Evolutionary conservation across 2,888 invertebrate genomes (phyloP), one percentile per base, ranked within the genome.

Genomic region (Mesoligia furuncula): DNA sequence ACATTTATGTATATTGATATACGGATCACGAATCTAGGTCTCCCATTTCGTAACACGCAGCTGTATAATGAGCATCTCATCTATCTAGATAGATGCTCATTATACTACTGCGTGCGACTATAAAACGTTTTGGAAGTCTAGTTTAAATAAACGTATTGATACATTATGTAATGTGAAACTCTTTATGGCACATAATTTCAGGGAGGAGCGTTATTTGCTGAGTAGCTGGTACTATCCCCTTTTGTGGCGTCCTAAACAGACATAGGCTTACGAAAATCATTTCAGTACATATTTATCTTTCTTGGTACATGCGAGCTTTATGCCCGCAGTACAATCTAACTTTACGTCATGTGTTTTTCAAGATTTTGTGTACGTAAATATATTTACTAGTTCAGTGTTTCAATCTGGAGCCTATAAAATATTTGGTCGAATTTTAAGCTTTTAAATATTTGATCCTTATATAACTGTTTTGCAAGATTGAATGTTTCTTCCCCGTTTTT

Each of bases 211-310:
- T 70, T 86, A 86, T 80, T 84, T 78, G 67, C 59, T 36, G 72
- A 81, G 75, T 77, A 74, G 75, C 85, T 71, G 36, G 39, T 73
- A 68, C 62, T 70, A 71, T 77, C 65, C 82, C 71, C 66, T 77
- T 74, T 89, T 83, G 73, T 71, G 71, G 66, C 67, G 81, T 87
- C 87, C 87, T 87, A 87, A 89, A 89, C 89, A 89, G 89, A 87
- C 84, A 87, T 24, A 65, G 81, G 80, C 83, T 80, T 75, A 81
- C 73, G 62, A 73, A 85, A 89, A 89, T 86, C 79, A 88, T 80
- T 88, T 84, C 27, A 77, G 80, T 65, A 89, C 73, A 89, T 89
- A 86, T 87, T 87, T 89, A 86, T 84, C 88, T 89, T 87, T 74
- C 24, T 71, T n/a, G 64, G 73, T 80, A 87, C 75, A 73, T 75